phyloP scores from a whole-genome alignment of 2,888 invertebrate species.

The Ophonus ardosiacus region DNA sequence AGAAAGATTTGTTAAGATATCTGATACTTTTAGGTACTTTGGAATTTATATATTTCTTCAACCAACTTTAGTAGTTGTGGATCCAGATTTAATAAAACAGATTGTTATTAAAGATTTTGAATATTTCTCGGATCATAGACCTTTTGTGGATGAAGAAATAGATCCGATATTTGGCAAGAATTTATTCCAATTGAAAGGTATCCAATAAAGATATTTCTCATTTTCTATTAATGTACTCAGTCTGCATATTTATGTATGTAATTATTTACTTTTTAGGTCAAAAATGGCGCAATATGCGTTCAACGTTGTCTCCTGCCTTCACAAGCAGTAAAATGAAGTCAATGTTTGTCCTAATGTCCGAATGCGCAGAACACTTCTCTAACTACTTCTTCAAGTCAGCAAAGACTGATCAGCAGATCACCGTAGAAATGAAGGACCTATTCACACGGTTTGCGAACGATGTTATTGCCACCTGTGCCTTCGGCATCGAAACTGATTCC shows the following conservation, averaged over 20 bases:
- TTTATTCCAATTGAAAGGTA: slow-evolving; percentile 70
- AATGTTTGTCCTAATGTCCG: slow-evolving; percentile 77
- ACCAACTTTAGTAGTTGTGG: slow-evolving; percentile 77
- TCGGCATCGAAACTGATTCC: slow-evolving; percentile 72
- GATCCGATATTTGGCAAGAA: slow-evolving; percentile 77
- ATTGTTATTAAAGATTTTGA: slow-evolving; percentile 80
- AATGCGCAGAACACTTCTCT: slow-evolving; percentile 70
- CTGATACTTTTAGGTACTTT: slow-evolving; percentile 67
- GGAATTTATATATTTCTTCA: slow-evolving; percentile 68
- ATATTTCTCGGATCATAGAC: slow-evolving; percentile 76
- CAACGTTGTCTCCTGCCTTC: slow-evolving; percentile 71
- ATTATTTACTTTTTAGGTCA: slow-evolving; percentile 72
- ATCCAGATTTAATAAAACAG: slow-evolving; percentile 79
- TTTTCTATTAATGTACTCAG: too few relatives aligned
- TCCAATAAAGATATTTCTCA: neutral
- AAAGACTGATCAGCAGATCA: slow-evolving; percentile 52
- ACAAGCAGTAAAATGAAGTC: slow-evolving; percentile 77
- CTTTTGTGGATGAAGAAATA: slow-evolving; percentile 69
- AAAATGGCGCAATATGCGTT: slow-evolving; percentile 77
- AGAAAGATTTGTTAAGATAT: too few relatives aligned
- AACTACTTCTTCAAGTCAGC: slow-evolving; percentile 67
- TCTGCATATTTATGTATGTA: too few relatives aligned
- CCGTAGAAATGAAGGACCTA: slow-evolving; percentile 71
- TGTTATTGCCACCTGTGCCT: slow-evolving; percentile 72
- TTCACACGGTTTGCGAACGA: slow-evolving; percentile 68